Evolutionary conservation across 1,140 invertebrate species (phyloP), one percentile per base, ranked within the genome.

Genomic region (Zaprionus ornatus): DNA sequence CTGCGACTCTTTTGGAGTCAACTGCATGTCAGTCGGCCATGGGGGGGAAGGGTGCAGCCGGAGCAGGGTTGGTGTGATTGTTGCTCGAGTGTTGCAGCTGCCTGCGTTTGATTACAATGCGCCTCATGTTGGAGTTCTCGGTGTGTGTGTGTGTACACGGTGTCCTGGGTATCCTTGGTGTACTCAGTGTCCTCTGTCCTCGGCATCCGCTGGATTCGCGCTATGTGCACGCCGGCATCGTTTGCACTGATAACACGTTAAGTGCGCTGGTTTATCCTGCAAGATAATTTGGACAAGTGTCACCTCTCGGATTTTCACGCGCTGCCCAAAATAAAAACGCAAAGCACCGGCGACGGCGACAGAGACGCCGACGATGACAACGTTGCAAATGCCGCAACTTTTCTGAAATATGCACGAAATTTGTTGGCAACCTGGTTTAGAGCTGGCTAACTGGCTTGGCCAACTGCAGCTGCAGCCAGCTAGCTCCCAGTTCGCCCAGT

Each of bases 261-360:
- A 90, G 85, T 90, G 84, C 78, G 85, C 84, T 88, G 87, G 84
- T 79, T 88, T 90, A 88, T 88, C 84, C 85, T 66, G 78, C 84
- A 84, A 88, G 84, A 88, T 88, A 88, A 88, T 88, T 88, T 88
- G 84, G 85, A 90, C 84, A 88, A 88, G 84, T 90, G 85, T 81
- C 84, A 88, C 84, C 84, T 88, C 84, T 88, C 74, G 85, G 84
- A 88, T 88, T 88, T 88, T 88, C 85, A 84, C 84, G 84, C 84
- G 84, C 63, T 74, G 74, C 56, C 74, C 67, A 63, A 64, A 85
- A 76, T 42, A 40, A 55, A 55, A 48, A 63, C 54, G 15, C 25
- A 65, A 60, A 52, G 19, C 29, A 66, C 17, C 19, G 42, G 29
- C 29, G 35, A 57, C 50, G 63, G 17, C 50, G 48, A 23, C 50